These are phyloP conservation scores for Chaetodon trifasciatus DNA, from an alignment of 2,797 vertebrate species.

Conservation along the genomic window DNA sequence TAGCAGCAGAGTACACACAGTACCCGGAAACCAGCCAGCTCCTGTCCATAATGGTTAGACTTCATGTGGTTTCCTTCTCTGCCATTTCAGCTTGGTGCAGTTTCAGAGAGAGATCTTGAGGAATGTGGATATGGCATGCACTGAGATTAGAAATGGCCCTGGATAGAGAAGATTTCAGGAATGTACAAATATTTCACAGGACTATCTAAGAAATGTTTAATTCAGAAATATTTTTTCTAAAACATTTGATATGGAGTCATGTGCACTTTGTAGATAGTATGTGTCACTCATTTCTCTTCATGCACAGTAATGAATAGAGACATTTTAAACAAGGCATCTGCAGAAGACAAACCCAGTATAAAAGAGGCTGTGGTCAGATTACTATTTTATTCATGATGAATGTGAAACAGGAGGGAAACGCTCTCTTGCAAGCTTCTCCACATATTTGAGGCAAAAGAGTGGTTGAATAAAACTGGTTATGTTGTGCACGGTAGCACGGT, in stretches of 20 bases:
- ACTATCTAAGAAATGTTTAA: conserved; percentile 38
- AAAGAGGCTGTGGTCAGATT: conserved; percentile 34
- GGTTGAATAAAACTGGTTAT: conserved; percentile 8
- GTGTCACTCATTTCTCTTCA: conserved; percentile 7
- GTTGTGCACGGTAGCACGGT: conserved; percentile 31
- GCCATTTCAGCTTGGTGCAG: conserved; percentile 64
- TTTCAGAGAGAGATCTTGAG: conserved; percentile 65
- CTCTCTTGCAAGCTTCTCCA: conserved; percentile 36
- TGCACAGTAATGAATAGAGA: background rate
- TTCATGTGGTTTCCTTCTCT: conserved; percentile 71
- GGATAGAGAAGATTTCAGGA: conserved; percentile 40
- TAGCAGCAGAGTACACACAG: conserved; percentile 60
- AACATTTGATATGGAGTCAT: background rate
- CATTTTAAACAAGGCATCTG: background rate
- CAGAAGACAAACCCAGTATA: conserved; percentile 4
- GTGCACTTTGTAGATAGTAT: background rate
- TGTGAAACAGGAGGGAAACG: conserved; percentile 49
- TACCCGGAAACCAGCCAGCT: conserved; percentile 71
- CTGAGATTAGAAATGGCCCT: conserved; percentile 52
- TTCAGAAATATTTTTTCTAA: conserved; percentile 12
- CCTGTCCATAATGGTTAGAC: conserved; percentile 69
- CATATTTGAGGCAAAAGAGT: conserved; percentile 25
- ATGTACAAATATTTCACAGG: conserved; percentile 41
- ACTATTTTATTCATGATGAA: conserved; percentile 71
- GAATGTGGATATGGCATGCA: conserved; percentile 72